Base-by-base conservation (phyloP, 2,797 vertebrate genomes). In the Garrulus glandarius region DNA sequence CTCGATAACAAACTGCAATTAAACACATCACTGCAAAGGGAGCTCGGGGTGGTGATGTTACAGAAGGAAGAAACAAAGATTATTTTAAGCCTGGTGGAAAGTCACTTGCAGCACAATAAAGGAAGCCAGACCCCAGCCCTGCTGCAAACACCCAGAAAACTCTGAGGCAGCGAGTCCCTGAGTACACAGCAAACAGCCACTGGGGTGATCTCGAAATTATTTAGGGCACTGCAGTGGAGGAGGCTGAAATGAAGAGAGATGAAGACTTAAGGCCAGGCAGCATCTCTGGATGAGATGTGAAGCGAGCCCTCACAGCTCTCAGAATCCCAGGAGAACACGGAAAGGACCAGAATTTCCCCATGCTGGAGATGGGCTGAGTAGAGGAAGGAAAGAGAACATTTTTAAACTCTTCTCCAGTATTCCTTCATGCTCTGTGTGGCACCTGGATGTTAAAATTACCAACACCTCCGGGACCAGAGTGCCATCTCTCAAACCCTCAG, bases 221-320 rank as follows among this genome's bases (percentile, higher is more conserved):
- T 92, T 63, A 89, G 93, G 96, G 56, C 68, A 74, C 82, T 80
- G 91, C 71, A 77, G 68, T 29, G 77, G 76, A 52, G 52, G 81
- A 91, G 69, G 50, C 79, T 78, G 61, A 74, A 88, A 74, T 5
- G 44, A 52, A 90, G 87, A 44, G 9, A 68, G 53, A 36, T 15
- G 43, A 86, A 79, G 30, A 26, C 55, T 82, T 29, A 9, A 87
- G 43, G 11, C 76, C 71, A 93, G 29, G 63, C 4, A 74, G 87
- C 63, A 5, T 15, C 74, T 64, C 56, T 5, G 13, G 32, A 8
- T 1, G 37, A 90, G 67, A 37, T 22, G 24, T 19, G 63, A 70
- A 23, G 32, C 6, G 53, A 56, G 34, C 52, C 87, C 55, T 76
- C 32, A 10, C 16, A n/a, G 74, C 60, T 36, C 55, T 20, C 49